Evolutionary conservation across 1,140 invertebrate genomes (phyloP), one percentile per base, ranked within the genome.

Genomic region (Calycopis cecrops): DNA sequence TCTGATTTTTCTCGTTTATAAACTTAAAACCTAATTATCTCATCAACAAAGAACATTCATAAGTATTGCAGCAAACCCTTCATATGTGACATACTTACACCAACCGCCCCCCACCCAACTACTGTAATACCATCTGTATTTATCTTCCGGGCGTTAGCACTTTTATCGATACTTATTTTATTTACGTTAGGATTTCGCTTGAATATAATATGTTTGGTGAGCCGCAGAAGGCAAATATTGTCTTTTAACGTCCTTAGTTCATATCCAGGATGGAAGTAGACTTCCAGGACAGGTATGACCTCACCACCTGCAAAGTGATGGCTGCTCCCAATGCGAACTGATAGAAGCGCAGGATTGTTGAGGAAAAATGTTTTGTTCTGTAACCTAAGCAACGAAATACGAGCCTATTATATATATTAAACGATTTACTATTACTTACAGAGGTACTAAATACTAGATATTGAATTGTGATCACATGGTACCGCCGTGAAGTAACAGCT

Each of bases 321-420:
- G 3, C 63, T 69, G 38, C 72, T 75, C 1, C 82, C 82, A 11
- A 83, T 67, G 28, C 76, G 64, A 12, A 75, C 76, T 0, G 78
- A 69, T 12, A 85, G 65, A 47, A 79, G 79, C 0, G 71, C 67
- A 8, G 79, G 82, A 16, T 85, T 85, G 56, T 85, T 79, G 0
- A 78, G 71, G 44, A 73, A 83, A 38, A 83, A 71, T 4, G 79
- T 68, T 53, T 85, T 85, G 48, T 85, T 85, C 63, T 66, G 73
- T 2, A 78, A 76, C 37, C 82, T 85, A n/a, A n/a, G n/a, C n/a
- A n/a, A n/a, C n/a, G 44, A 34, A 66, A 69, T 28, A 28, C 21
- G 6, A 28, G 21, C 6, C 21, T 6, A 3, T 28, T 3, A 6
- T 28, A 28, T 2, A 6, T 28, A 28, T n/a, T n/a, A n/a, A n/a